Conservation (phyloP, 2,113 vertebrate genomes). For the Myrmophylax atrothorax region DNA sequence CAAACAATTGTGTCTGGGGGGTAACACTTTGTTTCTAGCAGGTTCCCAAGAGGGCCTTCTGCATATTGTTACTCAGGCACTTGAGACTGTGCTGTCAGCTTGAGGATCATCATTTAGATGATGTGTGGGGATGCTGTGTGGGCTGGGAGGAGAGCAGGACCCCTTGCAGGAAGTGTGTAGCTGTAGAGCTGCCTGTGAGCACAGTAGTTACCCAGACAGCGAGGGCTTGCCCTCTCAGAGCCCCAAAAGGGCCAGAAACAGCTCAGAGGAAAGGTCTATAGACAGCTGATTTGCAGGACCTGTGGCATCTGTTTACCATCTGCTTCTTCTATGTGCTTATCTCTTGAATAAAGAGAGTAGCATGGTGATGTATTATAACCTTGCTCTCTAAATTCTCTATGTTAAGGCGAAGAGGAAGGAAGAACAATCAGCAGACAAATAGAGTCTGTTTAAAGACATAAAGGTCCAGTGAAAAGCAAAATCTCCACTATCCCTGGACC, state of each 20-base stretch:
- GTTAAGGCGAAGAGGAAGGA: neutral
- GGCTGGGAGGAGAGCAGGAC: neutral
- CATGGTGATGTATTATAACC: neutral
- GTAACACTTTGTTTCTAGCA: neutral
- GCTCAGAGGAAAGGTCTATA: neutral
- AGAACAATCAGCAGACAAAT: neutral
- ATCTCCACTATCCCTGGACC: neutral
- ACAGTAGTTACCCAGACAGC: neutral
- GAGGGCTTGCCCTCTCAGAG: neutral
- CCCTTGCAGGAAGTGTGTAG: neutral
- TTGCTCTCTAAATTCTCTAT: neutral
- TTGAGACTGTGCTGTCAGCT: neutral
- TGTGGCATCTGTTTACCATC: neutral
- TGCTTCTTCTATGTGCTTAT: neutral
- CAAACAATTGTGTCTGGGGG: neutral
- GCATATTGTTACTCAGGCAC: neutral
- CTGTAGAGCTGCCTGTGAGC: neutral
- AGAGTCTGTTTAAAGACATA: neutral
- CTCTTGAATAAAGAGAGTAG: neutral
- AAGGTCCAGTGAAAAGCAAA: neutral
- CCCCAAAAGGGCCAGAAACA: neutral
- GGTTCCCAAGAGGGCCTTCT: neutral
- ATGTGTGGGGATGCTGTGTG: neutral
- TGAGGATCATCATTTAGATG: accelerated
- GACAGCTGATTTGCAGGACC: neutral